phyloP scores from a whole-genome alignment of 2,888 invertebrate genomes.

The Archaeoteleia sp. region DNA sequence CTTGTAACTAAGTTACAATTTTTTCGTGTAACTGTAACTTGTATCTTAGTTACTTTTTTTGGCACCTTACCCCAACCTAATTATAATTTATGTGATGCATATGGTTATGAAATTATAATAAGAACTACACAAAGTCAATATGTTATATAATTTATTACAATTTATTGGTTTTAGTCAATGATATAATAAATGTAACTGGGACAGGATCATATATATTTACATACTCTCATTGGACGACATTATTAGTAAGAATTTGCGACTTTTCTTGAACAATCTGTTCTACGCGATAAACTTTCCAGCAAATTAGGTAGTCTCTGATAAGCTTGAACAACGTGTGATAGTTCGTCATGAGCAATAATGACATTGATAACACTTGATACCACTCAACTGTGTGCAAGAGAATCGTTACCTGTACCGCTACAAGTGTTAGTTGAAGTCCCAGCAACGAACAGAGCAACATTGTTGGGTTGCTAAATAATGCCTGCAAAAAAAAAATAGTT shows the following conservation, averaged over 20 bases:
- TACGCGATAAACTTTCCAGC: slow-evolving; percentile 87
- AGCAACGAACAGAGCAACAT: slow-evolving; percentile 84
- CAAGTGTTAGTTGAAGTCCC: slow-evolving; percentile 81
- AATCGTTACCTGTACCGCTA: slow-evolving; percentile 86
- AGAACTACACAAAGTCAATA: too few relatives aligned
- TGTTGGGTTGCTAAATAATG: slow-evolving; percentile 91
- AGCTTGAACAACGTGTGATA: slow-evolving; percentile 94
- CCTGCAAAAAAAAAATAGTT: slow-evolving; percentile 78
- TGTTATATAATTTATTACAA: too few relatives aligned
- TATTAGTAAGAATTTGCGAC: slow-evolving; percentile 50
- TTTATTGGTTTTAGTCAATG: too few relatives aligned
- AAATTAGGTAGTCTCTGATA: slow-evolving; percentile 88
- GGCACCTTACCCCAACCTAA: too few relatives aligned
- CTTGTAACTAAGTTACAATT: too few relatives aligned
- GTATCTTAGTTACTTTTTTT: too few relatives aligned
- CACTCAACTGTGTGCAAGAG: slow-evolving; percentile 89
- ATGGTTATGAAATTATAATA: too few relatives aligned
- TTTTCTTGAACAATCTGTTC: slow-evolving; percentile 83
- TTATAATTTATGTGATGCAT: too few relatives aligned
- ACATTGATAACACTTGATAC: slow-evolving; percentile 92
- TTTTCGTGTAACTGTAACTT: too few relatives aligned
- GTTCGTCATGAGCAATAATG: slow-evolving; percentile 91
- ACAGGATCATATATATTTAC: too few relatives aligned
- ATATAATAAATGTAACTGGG: too few relatives aligned
- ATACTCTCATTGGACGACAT: too few relatives aligned